Evolutionary conservation across 1,140 invertebrate genomes (phyloP).

Genomic region (Drosophila carrolli): DNA sequence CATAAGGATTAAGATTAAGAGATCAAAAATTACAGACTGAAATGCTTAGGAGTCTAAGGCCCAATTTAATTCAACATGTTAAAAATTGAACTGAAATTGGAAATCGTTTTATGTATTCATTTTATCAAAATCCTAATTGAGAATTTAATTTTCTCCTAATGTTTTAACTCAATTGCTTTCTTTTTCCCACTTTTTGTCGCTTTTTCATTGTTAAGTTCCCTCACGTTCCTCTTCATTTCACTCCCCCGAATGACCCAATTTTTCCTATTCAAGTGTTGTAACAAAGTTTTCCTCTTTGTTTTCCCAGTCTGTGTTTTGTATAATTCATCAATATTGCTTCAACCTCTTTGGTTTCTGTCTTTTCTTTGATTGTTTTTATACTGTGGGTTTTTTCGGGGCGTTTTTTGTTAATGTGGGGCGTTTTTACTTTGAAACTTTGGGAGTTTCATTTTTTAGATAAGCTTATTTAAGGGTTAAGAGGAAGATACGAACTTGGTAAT

Average conservation of each 20-base stretch:
- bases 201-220: slow-evolving; percentile 4
- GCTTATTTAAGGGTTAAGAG: slow-evolving; percentile 1
- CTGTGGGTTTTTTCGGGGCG: slow-evolving; percentile 42
- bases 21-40: neutral
- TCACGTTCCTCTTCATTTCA: slow-evolving; percentile 37
- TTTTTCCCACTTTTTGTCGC: slow-evolving; percentile 10
- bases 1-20: neutral
- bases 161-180: neutral
- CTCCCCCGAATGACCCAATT: slow-evolving; percentile 47
- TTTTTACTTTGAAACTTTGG: slow-evolving; percentile 13
- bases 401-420: slow-evolving; percentile 44
- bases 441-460: slow-evolving; percentile 27
- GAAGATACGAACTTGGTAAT: slow-evolving; percentile 1
- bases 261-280: slow-evolving; percentile 54
- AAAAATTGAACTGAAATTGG: neutral
- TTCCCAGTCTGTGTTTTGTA: slow-evolving; percentile 30
- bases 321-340: slow-evolving; percentile 73
- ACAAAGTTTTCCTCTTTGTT: slow-evolving; percentile 47
- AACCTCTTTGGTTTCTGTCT: slow-evolving; percentile 40
- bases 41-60: neutral
- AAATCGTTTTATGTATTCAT: too few relatives aligned
- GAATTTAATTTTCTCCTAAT: neutral
- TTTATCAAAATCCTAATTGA: neutral
- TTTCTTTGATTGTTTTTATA: slow-evolving; percentile 29
- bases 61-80: neutral